Percentiles rank a stretch among this genome's conserved stretches.
phyloP scores from a whole-genome alignment of 2,113 vertebrate genomes.

The Clarias gariepinus region DNA sequence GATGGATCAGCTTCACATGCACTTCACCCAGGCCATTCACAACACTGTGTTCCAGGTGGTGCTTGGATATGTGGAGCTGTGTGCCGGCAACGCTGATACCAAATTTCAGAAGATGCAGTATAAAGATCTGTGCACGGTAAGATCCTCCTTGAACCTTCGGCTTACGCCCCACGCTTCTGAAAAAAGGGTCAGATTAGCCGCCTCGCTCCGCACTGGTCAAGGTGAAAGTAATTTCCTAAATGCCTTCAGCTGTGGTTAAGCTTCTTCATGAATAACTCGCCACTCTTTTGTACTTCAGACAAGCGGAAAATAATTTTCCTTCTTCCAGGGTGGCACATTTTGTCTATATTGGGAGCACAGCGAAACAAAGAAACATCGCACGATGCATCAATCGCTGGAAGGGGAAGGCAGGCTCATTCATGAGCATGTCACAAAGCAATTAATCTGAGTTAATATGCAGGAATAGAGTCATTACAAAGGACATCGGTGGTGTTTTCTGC shows the following conservation, averaged over 20 bases:
- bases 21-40: constrained; percentile 98
- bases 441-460: constrained; percentile 56
- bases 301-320: constrained; percentile 46
- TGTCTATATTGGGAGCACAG: constrained; percentile 27
- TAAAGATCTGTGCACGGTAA: constrained; percentile 94
- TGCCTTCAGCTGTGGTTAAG: background rate
- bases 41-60: constrained; percentile 99
- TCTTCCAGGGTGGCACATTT: constrained; percentile 35
- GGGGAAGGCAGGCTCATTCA: constrained; percentile 28
- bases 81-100: constrained; percentile 93
- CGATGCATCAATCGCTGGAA: background rate
- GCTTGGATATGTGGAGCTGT: constrained; percentile 96
- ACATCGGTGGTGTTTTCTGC: constrained; percentile 11
- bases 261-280: background rate
- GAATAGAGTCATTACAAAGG: constrained; percentile 18
- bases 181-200: background rate
- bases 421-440: constrained; percentile 50
- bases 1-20: constrained; percentile 99
- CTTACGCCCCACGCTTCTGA: background rate
- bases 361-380: constrained; percentile 10
- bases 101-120: constrained; percentile 99
- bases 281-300: constrained; percentile 33
- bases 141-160: constrained; percentile 31
- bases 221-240: constrained; percentile 23
- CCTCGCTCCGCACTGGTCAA: background rate